phyloP scores from a whole-genome alignment of 2,888 invertebrate species.

The Plemyria rubiginata region DNA sequence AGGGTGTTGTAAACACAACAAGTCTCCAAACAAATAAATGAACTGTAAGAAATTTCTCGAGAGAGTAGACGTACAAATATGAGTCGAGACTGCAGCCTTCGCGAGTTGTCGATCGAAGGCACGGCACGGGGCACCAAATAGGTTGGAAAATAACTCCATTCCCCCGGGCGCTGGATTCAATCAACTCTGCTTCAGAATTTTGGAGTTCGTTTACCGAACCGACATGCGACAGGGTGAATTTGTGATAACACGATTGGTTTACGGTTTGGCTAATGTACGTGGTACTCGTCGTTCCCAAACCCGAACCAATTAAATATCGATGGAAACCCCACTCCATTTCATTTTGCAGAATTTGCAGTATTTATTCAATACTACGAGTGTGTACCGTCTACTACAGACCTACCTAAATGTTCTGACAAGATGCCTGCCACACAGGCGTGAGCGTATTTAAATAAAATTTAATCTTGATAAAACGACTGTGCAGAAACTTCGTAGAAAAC shows the following conservation, averaged over 20 bases:
- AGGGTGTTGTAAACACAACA: conserved; percentile 63
- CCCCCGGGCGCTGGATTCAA: conserved; percentile 82
- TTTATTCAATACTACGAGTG: neutral
- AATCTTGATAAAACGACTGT: conserved; percentile 2
- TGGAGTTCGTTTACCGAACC: conserved; percentile 79
- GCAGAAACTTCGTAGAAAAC: conserved; percentile 14
- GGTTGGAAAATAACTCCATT: conserved; percentile 80
- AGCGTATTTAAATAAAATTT: no score
- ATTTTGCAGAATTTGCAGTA: conserved; percentile 12
- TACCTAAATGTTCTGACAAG: neutral
- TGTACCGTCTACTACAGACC: no score
- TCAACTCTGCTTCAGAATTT: conserved; percentile 82
- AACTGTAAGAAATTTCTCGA: conserved; percentile 79
- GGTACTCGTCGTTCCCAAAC: conserved; percentile 25
- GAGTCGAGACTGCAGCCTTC: conserved; percentile 58
- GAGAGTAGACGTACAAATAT: conserved; percentile 70
- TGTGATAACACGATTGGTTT: conserved; percentile 65
- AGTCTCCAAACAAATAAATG: conserved; percentile 77
- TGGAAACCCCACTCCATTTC: conserved; percentile 24
- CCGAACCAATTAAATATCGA: conserved; percentile 50
- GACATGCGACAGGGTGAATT: conserved; percentile 55
- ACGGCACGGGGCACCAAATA: conserved; percentile 73
- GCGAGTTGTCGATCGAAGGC: conserved; percentile 46
- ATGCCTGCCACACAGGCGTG: neutral
- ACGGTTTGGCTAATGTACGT: conserved; percentile 48